phyloP scores from a whole-genome alignment of 2,888 invertebrate species.

The Arrhopalites spinosus region DNA sequence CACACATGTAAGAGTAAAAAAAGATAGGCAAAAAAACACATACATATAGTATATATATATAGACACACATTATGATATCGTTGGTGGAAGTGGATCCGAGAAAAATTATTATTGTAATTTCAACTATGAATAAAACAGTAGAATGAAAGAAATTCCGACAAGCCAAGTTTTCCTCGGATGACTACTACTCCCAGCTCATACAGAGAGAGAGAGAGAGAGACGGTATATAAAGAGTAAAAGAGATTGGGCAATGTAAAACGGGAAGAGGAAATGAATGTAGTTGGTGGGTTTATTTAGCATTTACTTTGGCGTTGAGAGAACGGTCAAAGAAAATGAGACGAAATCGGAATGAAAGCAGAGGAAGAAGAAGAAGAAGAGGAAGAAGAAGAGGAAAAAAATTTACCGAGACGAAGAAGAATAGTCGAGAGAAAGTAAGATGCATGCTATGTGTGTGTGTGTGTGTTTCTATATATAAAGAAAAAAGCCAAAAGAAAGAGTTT shows the following conservation, averaged over 20 bases:
- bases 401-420: slow-evolving; percentile 14
- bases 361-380: background rate
- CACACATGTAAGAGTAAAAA: background rate
- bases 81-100: slow-evolving; percentile 29
- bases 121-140: slow-evolving; percentile 52
- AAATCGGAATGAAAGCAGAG: slow-evolving; percentile 23
- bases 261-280: slow-evolving; percentile 53
- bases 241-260: slow-evolving; percentile 17
- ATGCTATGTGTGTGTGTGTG: background rate
- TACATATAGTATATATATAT: slow-evolving; percentile 5
- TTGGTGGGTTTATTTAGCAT: slow-evolving; percentile 52
- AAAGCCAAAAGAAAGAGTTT: background rate
- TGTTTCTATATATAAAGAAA: background rate
- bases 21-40: slow-evolving; percentile 13
- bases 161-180: slow-evolving; percentile 20
- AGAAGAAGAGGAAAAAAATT: slow-evolving; percentile 10
- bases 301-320: slow-evolving; percentile 16
- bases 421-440: background rate
- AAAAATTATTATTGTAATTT: slow-evolving; percentile 39
- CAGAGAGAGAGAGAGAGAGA: slow-evolving; percentile 4
- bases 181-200: slow-evolving; percentile 3
- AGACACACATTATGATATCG: slow-evolving; percentile 24
- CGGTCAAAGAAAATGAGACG: slow-evolving; percentile 31
- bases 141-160: slow-evolving; percentile 36
- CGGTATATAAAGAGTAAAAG: background rate